Evolutionary conservation across 2,113 vertebrate genomes (phyloP).

Genomic region (Bucco capensis): DNA sequence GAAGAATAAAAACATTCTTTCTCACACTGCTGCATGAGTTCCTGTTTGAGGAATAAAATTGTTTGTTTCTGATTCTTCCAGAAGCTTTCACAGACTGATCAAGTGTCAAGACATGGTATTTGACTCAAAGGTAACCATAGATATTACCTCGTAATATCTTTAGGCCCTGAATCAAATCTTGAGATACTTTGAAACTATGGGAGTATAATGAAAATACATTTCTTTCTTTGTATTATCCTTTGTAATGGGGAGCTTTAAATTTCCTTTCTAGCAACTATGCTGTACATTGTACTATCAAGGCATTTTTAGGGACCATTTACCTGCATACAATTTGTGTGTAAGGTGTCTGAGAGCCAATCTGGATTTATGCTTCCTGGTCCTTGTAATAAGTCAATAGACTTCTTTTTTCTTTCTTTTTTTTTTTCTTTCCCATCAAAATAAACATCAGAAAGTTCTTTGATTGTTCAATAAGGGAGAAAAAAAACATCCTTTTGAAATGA

Average conservation of each 20-base stretch:
- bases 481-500: not conserved
- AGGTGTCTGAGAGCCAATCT: constrained; percentile 1
- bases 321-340: constrained; percentile 31
- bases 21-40: not conserved
- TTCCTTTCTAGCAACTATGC: not conserved
- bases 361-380: constrained; percentile 38
- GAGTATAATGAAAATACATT: constrained; percentile 60
- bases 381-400: constrained; percentile 36
- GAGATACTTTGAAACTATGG: constrained; percentile 47
- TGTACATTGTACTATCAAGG: constrained; percentile 36
- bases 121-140: constrained; percentile 57
- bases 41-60: constrained; percentile 37
- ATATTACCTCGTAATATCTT: constrained; percentile 47
- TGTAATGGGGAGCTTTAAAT: constrained; percentile 1
- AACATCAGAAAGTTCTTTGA: constrained; percentile 52
- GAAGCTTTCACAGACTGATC: constrained; percentile 45
- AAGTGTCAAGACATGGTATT: constrained; percentile 58
- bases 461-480: constrained; percentile 34
- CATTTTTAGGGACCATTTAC: constrained; percentile 50
- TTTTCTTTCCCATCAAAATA: not conserved
- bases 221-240: constrained; percentile 20
- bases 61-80: constrained; percentile 55
- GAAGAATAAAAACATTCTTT: not conserved
- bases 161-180: constrained; percentile 51
- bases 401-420: not conserved